Conservation (phyloP, 2,888 invertebrate genomes). For the Athalia cordata region DNA sequence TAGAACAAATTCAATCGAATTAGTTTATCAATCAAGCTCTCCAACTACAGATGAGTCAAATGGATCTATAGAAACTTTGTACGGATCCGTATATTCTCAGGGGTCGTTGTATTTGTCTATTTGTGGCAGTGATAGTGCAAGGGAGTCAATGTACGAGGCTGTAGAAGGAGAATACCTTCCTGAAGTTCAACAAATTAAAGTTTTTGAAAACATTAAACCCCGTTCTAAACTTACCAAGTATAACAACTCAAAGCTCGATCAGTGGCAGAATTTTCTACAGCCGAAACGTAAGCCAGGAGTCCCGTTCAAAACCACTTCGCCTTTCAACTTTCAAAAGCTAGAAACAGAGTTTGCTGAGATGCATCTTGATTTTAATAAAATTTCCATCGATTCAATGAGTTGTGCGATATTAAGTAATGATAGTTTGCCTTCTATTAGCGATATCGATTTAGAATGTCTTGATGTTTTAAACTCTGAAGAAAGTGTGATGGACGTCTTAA, state of each 20-base stretch:
- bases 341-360: not conserved
- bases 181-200: conserved; percentile 14
- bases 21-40: conserved; percentile 49
- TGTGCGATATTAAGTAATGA: conserved; percentile 6
- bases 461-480: conserved; percentile 11
- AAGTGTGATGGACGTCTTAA: conserved; percentile 6
- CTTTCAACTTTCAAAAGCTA: not conserved
- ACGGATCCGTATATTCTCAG: conserved; percentile 49
- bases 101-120: conserved; percentile 50
- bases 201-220: conserved; percentile 48
- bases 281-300: not conserved
- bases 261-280: conserved; percentile 41
- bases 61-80: conserved; percentile 49
- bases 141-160: conserved; percentile 32
- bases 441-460: conserved; percentile 20
- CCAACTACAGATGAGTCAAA: conserved; percentile 42
- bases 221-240: conserved; percentile 56
- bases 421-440: conserved; percentile 24
- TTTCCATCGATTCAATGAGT: conserved; percentile 1
- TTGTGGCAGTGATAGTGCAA: conserved; percentile 41
- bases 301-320: not conserved
- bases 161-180: conserved; percentile 24
- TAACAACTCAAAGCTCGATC: conserved; percentile 48
- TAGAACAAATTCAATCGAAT: conserved; percentile 47
- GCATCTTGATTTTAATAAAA: not conserved